phyloP scores from a whole-genome alignment of 64 coral and sea anemone genomes.

The Actinia tenebrosa region DNA sequence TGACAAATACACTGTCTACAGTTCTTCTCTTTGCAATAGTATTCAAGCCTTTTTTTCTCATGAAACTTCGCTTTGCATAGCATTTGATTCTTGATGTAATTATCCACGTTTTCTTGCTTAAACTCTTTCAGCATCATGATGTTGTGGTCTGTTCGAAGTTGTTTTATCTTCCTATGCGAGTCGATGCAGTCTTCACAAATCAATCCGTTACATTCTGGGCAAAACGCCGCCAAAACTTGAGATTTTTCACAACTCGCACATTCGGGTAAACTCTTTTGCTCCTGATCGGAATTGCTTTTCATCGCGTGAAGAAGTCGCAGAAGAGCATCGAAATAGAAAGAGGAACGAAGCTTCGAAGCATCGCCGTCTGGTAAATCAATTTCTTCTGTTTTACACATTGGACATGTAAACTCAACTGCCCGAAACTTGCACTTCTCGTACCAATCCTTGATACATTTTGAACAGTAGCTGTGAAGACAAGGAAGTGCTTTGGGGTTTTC shows the following conservation, averaged over 20 bases:
- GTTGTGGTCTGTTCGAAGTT: neutral
- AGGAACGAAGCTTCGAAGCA: conserved; percentile 1
- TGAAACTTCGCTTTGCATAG: conserved; percentile 2
- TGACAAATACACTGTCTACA: conserved; percentile 4
- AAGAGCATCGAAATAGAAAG: neutral
- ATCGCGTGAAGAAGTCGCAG: neutral
- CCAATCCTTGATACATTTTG: neutral
- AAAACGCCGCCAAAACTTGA: neutral
- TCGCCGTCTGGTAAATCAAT: neutral
- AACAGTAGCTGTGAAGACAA: conserved; percentile 30
- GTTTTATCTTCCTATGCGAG: neutral
- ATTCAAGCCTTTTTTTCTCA: neutral
- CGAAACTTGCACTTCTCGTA: neutral
- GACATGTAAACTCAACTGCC: neutral
- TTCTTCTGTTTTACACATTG: neutral
- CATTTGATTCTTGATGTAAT: conserved; percentile 14
- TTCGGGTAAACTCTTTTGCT: neutral
- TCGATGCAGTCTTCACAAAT: neutral
- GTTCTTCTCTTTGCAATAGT: neutral
- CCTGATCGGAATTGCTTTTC: neutral
- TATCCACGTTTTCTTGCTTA: conserved; percentile 16
- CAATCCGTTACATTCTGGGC: conserved; percentile 4
- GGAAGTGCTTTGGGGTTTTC: neutral
- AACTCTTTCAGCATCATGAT: neutral
- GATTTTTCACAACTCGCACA: neutral